A percentile compares a stretch with the other conserved stretches of the same genome.
phyloP scores from a whole-genome alignment of 2,113 vertebrate genomes.

The Centropus bengalensis region DNA sequence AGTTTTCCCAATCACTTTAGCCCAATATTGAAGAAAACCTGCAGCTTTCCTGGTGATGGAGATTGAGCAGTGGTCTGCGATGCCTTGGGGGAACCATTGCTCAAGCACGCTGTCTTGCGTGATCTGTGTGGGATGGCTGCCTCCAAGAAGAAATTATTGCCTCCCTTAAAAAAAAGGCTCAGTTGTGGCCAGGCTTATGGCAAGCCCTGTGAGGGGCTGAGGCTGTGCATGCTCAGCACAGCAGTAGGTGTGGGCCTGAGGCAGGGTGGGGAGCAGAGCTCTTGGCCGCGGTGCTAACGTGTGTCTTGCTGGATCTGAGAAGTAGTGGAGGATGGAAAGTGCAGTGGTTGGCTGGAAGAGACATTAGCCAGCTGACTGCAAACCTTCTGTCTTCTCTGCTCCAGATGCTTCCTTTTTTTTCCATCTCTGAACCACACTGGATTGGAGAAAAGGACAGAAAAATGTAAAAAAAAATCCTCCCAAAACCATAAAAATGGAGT shows the following conservation, averaged over 20 bases:
- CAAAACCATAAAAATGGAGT: background rate
- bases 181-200: background rate
- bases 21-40: background rate
- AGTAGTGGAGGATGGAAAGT: background rate
- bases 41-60: background rate
- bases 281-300: accelerated
- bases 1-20: background rate
- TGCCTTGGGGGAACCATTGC: background rate
- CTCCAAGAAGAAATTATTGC: background rate
- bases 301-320: background rate
- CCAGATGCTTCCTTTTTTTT: background rate
- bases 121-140: accelerated
- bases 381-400: background rate
- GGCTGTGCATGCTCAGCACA: background rate
- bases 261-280: background rate
- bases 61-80: accelerated
- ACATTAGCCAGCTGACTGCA: background rate
- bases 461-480: background rate
- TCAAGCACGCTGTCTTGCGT: accelerated
- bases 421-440: background rate
- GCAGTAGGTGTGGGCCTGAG: background rate
- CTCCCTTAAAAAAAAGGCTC: background rate
- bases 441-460: background rate
- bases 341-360: background rate
- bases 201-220: background rate